Conservation (phyloP, 2,797 vertebrate species). For the Takifugu rubripes region DNA sequence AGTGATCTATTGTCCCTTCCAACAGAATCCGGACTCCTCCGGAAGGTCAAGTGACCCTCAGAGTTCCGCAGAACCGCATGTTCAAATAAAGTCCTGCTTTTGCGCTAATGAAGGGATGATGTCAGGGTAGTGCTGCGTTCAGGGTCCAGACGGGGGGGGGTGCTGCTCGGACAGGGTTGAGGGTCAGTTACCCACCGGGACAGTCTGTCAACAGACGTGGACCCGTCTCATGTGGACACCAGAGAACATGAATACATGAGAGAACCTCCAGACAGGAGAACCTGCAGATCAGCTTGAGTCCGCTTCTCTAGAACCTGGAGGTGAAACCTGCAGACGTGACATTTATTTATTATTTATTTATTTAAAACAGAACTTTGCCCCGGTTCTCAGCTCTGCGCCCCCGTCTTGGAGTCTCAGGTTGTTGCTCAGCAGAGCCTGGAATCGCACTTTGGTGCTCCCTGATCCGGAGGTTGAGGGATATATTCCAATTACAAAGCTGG, state of each 20-base stretch:
- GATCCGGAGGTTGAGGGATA: too few species aligned
- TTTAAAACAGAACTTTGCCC: too few species aligned
- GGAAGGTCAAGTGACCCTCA: slow-evolving; percentile 20
- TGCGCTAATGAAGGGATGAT: slow-evolving; percentile 34
- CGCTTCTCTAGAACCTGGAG: too few species aligned
- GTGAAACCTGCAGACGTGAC: too few species aligned
- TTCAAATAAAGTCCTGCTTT: slow-evolving; percentile 40
- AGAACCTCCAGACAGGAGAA: too few species aligned
- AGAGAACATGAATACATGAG: too few species aligned
- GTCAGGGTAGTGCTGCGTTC: slow-evolving; percentile 41
- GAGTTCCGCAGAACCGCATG: slow-evolving; percentile 20
- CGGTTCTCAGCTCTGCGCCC: too few species aligned
- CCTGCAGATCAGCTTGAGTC: too few species aligned
- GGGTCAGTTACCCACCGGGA: not conserved
- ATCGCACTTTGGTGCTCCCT: not conserved
- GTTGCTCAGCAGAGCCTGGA: not conserved
- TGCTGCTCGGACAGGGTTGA: not conserved
- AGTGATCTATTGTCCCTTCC: slow-evolving; percentile 10
- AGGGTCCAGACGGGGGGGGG: too few species aligned
- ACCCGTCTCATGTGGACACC: too few species aligned
- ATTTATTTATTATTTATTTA: too few species aligned
- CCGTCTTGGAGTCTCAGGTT: not conserved
- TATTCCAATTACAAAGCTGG: not conserved
- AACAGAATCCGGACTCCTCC: slow-evolving; percentile 16
- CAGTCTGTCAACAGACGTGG: not conserved